Conservation (phyloP, 2,888 invertebrate species). For the Salpingus planirostris region DNA sequence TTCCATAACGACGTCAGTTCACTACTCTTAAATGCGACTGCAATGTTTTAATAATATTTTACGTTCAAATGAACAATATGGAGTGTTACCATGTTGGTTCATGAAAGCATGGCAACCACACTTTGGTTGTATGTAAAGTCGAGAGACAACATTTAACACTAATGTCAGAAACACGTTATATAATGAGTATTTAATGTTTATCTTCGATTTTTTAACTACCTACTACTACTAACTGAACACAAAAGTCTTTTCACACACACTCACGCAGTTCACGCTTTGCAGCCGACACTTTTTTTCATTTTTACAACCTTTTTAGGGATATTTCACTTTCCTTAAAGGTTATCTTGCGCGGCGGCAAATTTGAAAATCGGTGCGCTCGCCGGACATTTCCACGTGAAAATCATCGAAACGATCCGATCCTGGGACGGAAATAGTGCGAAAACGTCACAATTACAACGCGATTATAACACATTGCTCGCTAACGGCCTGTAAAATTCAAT, state of each 20-base stretch:
- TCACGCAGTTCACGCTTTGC: slow-evolving; percentile 12
- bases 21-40: slow-evolving; percentile 15
- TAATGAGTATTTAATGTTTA: slow-evolving; percentile 8
- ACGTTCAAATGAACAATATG: slow-evolving; percentile 36
- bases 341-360: no score
- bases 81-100: slow-evolving; percentile 40
- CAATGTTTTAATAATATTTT: slow-evolving; percentile 21
- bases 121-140: slow-evolving; percentile 14
- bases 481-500: no score
- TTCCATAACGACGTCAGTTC: slow-evolving; percentile 29
- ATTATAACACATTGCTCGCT: no score
- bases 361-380: no score
- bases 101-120: slow-evolving; percentile 39
- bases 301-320: slow-evolving; percentile 13
- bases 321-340: no score
- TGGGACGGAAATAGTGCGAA: no score
- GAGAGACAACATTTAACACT: slow-evolving; percentile 10
- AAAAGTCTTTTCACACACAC: slow-evolving; percentile 11
- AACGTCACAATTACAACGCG: no score
- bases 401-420: no score
- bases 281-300: slow-evolving; percentile 8
- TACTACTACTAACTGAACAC: slow-evolving; percentile 8
- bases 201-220: slow-evolving; percentile 8
- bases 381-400: no score
- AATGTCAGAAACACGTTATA: slow-evolving; percentile 8